Evolutionary conservation across 1,140 invertebrate species (phyloP), one percentile per base, ranked within the genome.

Genomic region (Phymorhynchus buccinoides): DNA sequence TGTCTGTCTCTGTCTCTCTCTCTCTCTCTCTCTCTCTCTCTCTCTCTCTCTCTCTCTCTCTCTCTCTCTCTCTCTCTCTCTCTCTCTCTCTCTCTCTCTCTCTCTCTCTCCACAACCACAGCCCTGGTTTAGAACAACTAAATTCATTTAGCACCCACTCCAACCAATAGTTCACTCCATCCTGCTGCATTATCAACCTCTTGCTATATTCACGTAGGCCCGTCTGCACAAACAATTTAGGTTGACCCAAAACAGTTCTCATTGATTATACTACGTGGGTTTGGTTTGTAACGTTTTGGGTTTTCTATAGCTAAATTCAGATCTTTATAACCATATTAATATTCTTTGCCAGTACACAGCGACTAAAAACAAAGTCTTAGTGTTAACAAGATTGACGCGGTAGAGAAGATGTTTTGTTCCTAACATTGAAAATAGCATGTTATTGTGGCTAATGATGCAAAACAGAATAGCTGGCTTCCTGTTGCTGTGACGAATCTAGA

Each of bases 41-140:
- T 73, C 30, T 73, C 68, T 73, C 32, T 35, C 30, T 32, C 62
- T 66, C 62, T 66, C 62, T 66, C 62, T 66, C 27, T 66, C 62
- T 52, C 48, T 52, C 48, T 52, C 48, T 52, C 48, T 52, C 48
- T 52, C 48, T 52, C 48, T 71, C 30, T 18, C 66, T 71, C 32
- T 75, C 37, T 35, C 37, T 75, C 37, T 37, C 32, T 16, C 32
- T 75, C 4, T 37, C 37, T 37, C 7, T 35, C 7, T 37, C 37
- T 16, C 37, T 37, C 37, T 35, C 37, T 37, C 32, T 37, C 37
- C 37, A n/a, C 37, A n/a, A 9, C 30, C 9, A 6, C 7, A 6
- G 7, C 14, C 32, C 14, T 35, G 6, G 3, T 6, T 32, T 71
- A 30, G 9, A 71, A 32, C 30, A 16, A 41, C 9, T 37, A 9